A percentile compares a stretch with the other conserved stretches of the same genome.
These are phyloP conservation scores for Tetanocera ferruginea DNA, from an alignment of 2,888 invertebrate genomes.

Conservation along the genomic window DNA sequence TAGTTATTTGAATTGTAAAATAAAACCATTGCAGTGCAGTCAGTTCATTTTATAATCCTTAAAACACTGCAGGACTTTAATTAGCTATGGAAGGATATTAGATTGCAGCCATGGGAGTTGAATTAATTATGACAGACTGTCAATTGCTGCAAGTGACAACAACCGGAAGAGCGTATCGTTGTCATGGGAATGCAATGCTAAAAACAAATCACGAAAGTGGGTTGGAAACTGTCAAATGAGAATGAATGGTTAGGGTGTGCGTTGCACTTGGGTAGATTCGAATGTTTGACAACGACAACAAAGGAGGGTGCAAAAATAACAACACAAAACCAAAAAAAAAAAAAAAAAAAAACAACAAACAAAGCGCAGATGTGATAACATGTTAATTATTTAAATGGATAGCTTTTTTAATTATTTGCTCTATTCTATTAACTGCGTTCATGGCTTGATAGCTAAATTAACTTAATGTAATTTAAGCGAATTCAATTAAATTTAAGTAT, in stretches of 20 bases:
- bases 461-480: too few species aligned
- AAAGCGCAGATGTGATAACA: too few species aligned
- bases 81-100: not conserved
- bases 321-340: too few species aligned
- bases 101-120: not conserved
- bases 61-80: not conserved
- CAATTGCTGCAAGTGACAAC: slow-evolving; percentile 12
- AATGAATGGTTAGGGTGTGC: not conserved
- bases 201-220: not conserved
- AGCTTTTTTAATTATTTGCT: not conserved
- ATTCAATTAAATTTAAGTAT: too few species aligned
- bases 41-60: not conserved
- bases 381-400: slow-evolving; percentile 1
- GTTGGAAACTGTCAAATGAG: not conserved
- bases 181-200: not conserved
- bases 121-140: slow-evolving; percentile 16
- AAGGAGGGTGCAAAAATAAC: not conserved
- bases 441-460: not conserved
- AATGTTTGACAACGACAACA: not conserved
- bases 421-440: not conserved
- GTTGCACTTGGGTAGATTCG: not conserved
- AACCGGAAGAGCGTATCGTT: not conserved
- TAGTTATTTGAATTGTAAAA: too few species aligned
- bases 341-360: too few species aligned
- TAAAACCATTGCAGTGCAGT: too few species aligned